These are phyloP conservation scores for Melospiza georgiana DNA, from an alignment of 2,113 vertebrate genomes.

Conservation along the genomic window DNA sequence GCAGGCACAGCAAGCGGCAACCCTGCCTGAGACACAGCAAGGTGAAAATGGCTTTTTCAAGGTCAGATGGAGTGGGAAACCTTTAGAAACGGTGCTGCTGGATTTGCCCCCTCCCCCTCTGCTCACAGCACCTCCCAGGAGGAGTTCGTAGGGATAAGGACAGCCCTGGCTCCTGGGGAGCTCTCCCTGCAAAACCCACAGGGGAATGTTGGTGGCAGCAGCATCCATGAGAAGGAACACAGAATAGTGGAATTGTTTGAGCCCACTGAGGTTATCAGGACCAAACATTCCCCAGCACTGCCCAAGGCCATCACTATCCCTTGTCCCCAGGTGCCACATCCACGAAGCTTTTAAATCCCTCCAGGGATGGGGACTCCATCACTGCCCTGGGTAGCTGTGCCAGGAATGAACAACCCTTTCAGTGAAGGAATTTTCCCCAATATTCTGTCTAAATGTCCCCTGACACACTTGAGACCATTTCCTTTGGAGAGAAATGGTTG, in stretches of 20 bases:
- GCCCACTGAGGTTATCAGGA: neutral
- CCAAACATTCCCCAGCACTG: neutral
- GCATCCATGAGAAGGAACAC: neutral
- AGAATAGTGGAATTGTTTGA: neutral
- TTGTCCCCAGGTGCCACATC: neutral
- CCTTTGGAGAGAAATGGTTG: neutral
- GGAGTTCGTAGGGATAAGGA: neutral
- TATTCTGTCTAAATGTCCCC: neutral
- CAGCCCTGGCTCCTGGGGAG: neutral
- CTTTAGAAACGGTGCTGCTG: neutral
- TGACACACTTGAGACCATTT: neutral
- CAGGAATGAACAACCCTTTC: neutral
- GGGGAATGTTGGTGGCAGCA: neutral
- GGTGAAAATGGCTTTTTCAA: slow-evolving; percentile 28
- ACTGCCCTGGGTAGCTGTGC: neutral
- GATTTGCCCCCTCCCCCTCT: neutral
- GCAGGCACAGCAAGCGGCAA: accelerated
- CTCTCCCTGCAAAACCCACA: neutral
- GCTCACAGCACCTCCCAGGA: neutral
- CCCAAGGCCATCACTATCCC: neutral
- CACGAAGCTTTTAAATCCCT: neutral
- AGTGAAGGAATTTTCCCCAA: neutral
- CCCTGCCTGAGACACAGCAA: neutral
- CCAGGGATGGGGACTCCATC: neutral
- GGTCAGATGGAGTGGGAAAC: neutral